These are phyloP conservation scores for Anthoptus insignis DNA, from an alignment of 2,888 invertebrate species.

Conservation along the genomic window DNA sequence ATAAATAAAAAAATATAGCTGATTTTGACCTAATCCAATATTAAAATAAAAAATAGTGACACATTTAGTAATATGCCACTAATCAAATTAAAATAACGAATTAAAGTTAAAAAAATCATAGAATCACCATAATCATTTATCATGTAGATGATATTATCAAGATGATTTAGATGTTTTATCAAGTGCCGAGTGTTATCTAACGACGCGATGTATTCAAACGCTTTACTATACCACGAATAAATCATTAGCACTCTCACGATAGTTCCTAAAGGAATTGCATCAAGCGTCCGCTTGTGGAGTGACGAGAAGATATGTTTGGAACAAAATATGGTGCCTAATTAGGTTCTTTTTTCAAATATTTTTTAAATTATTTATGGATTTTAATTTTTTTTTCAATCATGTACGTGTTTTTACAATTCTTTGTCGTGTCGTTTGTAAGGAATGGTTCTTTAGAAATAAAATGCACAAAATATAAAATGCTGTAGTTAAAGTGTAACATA, in stretches of 20 bases:
- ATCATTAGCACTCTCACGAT: conserved; percentile 59
- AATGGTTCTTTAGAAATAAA: conserved; percentile 15
- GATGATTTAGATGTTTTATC: neutral
- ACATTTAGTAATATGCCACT: neutral
- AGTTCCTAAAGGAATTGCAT: conserved; percentile 69
- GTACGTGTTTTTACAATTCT: neutral
- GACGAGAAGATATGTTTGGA: conserved; percentile 3
- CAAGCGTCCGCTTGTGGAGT: conserved; percentile 1
- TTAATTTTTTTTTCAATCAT: neutral
- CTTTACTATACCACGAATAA: conserved; percentile 26
- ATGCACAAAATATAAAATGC: conserved; percentile 22
- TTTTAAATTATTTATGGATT: neutral
- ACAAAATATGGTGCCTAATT: conserved; percentile 28
- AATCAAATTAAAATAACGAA: too few species aligned
- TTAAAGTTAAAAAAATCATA: too few species aligned
- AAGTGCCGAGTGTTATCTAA: neutral
- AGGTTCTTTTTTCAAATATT: neutral
- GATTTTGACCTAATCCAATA: too few species aligned
- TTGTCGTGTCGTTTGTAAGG: neutral
- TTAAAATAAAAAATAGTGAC: neutral
- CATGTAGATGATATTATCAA: neutral
- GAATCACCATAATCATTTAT: too few species aligned
- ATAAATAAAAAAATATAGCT: too few species aligned
- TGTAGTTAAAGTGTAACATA: conserved; percentile 13
- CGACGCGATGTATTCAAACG: conserved; percentile 23